Percentiles rank a stretch among this genome's conserved stretches.
These are phyloP conservation scores for Tetranychus urticae DNA, from an alignment of 1,140 invertebrate species.

Conservation along the genomic window DNA sequence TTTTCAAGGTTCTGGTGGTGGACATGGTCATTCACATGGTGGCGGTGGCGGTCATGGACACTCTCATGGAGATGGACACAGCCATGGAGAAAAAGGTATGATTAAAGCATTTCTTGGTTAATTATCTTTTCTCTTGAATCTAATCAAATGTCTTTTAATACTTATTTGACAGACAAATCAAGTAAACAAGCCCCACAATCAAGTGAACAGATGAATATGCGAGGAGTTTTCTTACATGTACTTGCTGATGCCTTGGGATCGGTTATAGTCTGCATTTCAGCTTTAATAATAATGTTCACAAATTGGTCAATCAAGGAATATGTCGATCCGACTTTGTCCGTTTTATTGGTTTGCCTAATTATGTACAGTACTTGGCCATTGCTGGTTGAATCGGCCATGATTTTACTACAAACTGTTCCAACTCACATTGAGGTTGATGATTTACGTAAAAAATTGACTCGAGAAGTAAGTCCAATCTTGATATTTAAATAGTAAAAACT, in stretches of 20 bases:
- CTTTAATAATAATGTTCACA: slow-evolving; percentile 63
- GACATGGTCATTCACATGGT: neutral
- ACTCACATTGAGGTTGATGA: slow-evolving; percentile 26
- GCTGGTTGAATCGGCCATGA: slow-evolving; percentile 28
- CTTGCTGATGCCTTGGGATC: slow-evolving; percentile 83
- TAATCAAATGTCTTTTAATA: too few relatives aligned
- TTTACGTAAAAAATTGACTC: slow-evolving; percentile 22
- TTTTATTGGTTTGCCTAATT: slow-evolving; percentile 29
- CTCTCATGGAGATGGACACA: neutral
- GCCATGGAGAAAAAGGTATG: neutral
- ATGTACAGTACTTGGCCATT: slow-evolving; percentile 27
- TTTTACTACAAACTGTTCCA: slow-evolving; percentile 32
- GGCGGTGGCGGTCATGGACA: neutral
- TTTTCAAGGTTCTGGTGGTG: neutral
- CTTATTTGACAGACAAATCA: neutral
- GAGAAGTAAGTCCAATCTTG: slow-evolving; percentile 16
- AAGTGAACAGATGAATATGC: slow-evolving; percentile 72
- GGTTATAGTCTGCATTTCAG: slow-evolving; percentile 71
- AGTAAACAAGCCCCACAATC: neutral
- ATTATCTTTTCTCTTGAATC: too few relatives aligned
- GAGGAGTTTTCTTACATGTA: slow-evolving; percentile 88
- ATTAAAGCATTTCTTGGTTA: too few relatives aligned
- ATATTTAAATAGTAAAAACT: neutral
- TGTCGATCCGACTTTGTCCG: slow-evolving; percentile 70
- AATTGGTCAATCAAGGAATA: slow-evolving; percentile 51